phyloP scores from a whole-genome alignment of 1,140 invertebrate genomes.

The Atopsyche davidsoni region DNA sequence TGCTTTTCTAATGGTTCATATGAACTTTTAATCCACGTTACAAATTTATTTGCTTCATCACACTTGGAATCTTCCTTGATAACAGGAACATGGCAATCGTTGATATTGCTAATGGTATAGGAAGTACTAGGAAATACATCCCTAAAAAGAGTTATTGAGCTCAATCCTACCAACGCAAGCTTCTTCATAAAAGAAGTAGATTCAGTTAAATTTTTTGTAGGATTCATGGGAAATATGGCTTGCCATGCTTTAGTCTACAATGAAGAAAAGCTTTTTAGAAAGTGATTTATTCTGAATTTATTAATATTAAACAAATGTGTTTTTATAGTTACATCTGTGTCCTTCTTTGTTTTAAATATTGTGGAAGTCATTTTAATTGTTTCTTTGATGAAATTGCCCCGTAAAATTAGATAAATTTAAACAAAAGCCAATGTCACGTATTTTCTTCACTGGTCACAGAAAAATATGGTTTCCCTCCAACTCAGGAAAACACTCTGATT shows the following conservation, averaged over 20 bases:
- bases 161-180: conserved; percentile 4
- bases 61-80: conserved; percentile 1
- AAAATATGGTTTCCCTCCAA: background rate
- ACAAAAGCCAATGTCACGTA: background rate
- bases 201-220: background rate
- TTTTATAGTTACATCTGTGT: background rate
- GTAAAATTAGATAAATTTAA: background rate
- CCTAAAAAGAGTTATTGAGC: background rate
- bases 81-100: conserved; percentile 3
- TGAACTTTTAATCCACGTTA: conserved; percentile 6
- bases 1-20: conserved; percentile 15
- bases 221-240: background rate
- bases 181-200: conserved; percentile 12
- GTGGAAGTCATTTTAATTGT: background rate
- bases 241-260: conserved; percentile 13
- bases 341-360: conserved; percentile 4
- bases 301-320: conserved; percentile 10
- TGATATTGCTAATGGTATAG: conserved; percentile 1
- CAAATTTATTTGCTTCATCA: conserved; percentile 1
- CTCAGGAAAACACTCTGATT: too few species aligned
- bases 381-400: background rate
- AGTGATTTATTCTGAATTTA: conserved; percentile 1
- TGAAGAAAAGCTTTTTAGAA: conserved; percentile 2
- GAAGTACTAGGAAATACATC: conserved; percentile 6
- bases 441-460: background rate